A percentile compares a stretch with the other conserved stretches of the same genome.
Evolutionary conservation across 2,797 vertebrate genomes (phyloP).

Genomic region (Clarias laeviceps): DNA sequence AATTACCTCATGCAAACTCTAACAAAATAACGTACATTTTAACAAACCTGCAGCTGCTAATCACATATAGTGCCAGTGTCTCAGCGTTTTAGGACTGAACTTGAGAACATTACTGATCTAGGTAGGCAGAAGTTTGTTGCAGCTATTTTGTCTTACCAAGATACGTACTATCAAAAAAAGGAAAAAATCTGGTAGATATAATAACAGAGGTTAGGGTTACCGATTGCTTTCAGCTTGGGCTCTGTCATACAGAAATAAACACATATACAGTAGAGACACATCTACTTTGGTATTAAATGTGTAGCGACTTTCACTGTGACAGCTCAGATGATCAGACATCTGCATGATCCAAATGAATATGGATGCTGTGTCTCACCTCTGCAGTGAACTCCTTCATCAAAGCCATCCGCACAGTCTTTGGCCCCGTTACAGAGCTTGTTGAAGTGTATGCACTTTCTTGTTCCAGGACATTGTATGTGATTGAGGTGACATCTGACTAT

Average conservation of each 20-base stretch:
- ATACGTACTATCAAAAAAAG: too few species aligned
- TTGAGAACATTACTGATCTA: not conserved
- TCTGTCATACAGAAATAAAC: not conserved
- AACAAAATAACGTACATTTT: not conserved
- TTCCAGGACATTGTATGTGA: conserved; percentile 86
- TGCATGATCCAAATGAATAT: conserved; percentile 9
- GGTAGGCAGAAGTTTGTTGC: not conserved
- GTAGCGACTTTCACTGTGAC: not conserved
- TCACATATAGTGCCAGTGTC: not conserved
- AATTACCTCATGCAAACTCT: not conserved
- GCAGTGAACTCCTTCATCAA: conserved; percentile 93
- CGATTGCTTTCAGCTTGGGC: not conserved
- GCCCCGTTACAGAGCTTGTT: conserved; percentile 92
- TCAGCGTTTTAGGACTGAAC: not conserved
- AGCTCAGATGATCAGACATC: conserved; percentile 16
- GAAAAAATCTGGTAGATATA: not conserved
- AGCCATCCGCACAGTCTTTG: conserved; percentile 88
- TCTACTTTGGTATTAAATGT: not conserved
- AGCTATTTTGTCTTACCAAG: not conserved
- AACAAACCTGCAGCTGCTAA: not conserved
- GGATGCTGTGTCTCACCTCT: conserved; percentile 78
- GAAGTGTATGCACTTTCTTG: conserved; percentile 89
- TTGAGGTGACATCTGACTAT: conserved; percentile 86
- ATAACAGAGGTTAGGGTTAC: not conserved
- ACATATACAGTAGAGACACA: not conserved